Evolutionary conservation across 2,797 vertebrate genomes (phyloP), one percentile per base, ranked within the genome.

Genomic region (Myotis myotis): DNA sequence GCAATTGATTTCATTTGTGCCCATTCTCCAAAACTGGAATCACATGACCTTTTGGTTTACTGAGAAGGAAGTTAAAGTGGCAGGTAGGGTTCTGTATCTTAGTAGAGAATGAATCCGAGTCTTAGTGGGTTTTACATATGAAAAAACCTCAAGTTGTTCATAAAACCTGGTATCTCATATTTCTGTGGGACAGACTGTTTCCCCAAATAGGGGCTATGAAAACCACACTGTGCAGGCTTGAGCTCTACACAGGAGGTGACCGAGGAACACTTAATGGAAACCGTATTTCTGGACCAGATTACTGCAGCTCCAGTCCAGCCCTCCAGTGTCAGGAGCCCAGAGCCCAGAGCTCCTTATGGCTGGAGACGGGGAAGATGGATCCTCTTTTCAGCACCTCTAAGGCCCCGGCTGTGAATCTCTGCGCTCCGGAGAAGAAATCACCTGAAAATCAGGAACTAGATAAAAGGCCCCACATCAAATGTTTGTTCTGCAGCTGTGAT

Each of bases 111-210:
- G 68, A 84, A 93, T 78, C 38, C 75, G 38, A 76, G 28, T 66
- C 36, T 75, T 19, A 44, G 36, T 93, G 64, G 19, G 7, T 66
- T 68, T 85, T 91, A 5, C 49, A 64, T n/a, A 49, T 51, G 51
- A 76, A 91, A 91, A 89, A 74, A 3, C 7, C 13, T 55, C n/a
- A 93, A 47, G 17, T 83, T 88, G 17, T 86, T 90, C 57, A 60
- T 85, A 91, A 64, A 92, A 84, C 74, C 72, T 60, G 89, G 22
- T 57, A 55, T 87, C n/a, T 93, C 83, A 22, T 72, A 87, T 91
- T 89, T 84, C 51, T 81, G 38, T 60, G 49, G 60, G 62, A 60
- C 11, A 64, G 16, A 23, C 70, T n/a, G 78, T 36, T 47, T 44
- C 38, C 49, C 11, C n/a, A 70, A 47, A 19, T 17, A 66, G 19